phyloP scores from a whole-genome alignment of 2,888 invertebrate species.

The Drosophila putrida region DNA sequence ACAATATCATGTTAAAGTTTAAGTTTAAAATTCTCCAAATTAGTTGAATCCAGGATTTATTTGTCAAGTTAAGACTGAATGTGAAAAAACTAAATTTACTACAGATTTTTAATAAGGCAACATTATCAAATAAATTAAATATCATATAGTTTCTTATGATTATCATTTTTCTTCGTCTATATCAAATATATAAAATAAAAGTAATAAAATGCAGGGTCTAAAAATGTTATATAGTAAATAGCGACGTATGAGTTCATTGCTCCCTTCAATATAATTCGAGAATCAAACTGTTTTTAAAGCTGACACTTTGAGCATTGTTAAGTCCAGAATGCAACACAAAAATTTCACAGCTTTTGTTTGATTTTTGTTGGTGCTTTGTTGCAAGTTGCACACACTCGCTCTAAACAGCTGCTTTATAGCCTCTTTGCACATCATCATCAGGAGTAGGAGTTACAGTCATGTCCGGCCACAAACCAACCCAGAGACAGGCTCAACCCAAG shows the following conservation, averaged over 20 bases:
- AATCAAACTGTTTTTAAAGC: neutral
- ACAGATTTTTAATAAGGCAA: no score
- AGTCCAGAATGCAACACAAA: neutral
- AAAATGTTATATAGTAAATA: neutral
- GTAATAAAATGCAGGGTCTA: no score
- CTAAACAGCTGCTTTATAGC: conserved; percentile 61
- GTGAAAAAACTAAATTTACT: no score
- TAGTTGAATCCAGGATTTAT: no score
- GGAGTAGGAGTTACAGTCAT: conserved; percentile 21
- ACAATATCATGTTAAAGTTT: no score
- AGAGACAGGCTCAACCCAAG: conserved; percentile 4
- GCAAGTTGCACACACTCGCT: conserved; percentile 38
- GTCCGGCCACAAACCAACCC: conserved; percentile 43
- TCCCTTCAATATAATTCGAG: conserved; percentile 4
- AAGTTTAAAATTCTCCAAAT: no score
- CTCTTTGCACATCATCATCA: conserved; percentile 61
- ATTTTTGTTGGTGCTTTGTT: conserved; percentile 24
- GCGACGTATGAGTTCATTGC: neutral
- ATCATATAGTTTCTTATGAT: no score
- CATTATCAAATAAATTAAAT: no score
- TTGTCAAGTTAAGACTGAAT: no score
- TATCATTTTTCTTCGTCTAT: no score
- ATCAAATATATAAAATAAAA: no score
- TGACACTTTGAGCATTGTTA: neutral
- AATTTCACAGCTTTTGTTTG: conserved; percentile 23